phyloP scores from a whole-genome alignment of 2,113 vertebrate species.

The Delphinus delphis region DNA sequence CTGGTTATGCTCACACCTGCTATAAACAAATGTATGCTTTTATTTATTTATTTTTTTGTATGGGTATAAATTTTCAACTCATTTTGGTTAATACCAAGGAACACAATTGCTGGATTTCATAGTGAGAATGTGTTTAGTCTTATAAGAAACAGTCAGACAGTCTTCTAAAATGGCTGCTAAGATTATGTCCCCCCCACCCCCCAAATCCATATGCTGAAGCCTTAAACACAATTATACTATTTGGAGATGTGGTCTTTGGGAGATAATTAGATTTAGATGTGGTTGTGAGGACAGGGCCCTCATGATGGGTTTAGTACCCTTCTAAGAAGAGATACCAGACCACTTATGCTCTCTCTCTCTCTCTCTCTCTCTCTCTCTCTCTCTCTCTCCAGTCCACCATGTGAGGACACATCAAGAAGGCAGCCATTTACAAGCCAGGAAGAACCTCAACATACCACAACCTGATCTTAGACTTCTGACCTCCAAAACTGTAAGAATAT shows the following conservation, averaged over 20 bases:
- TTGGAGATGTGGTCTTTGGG: not conserved
- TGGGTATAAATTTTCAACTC: not conserved
- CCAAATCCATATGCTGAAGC: not conserved
- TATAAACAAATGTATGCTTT: not conserved
- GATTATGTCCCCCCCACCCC: not conserved
- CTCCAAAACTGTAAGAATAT: not conserved
- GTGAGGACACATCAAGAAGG: not conserved
- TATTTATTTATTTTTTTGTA: not conserved
- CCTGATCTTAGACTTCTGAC: not conserved
- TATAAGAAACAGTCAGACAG: not conserved
- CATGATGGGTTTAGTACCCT: not conserved
- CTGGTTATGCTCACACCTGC: not conserved
- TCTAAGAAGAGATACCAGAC: not conserved
- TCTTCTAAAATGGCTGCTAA: not conserved
- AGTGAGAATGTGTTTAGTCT: not conserved
- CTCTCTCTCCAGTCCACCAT: not conserved
- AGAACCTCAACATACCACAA: not conserved
- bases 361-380: no score
- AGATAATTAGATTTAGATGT: not conserved
- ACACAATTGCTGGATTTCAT: not conserved
- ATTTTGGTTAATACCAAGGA: not conserved
- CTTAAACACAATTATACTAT: not conserved
- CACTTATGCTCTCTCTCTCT: not conserved
- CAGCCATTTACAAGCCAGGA: not conserved
- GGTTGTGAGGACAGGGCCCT: not conserved